These are phyloP conservation scores for Pemphigus obesinymphae DNA, from an alignment of 1,140 invertebrate genomes.

Conservation along the genomic window DNA sequence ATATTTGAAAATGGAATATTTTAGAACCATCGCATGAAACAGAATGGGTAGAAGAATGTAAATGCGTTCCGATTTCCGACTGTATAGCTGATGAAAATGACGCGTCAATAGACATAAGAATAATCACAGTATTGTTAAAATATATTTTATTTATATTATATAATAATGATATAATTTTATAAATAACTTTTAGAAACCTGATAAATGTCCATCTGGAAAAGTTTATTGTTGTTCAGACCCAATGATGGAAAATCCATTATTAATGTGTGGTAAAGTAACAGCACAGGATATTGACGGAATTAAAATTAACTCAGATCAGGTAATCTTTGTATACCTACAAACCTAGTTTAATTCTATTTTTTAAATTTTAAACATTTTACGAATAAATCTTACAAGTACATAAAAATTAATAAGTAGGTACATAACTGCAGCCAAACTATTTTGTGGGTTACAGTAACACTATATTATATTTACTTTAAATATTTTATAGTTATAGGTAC, in stretches of 20 bases:
- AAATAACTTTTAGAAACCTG: constrained; percentile 8
- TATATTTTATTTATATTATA: neutral
- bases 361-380: too few relatives aligned
- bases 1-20: neutral
- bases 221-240: constrained; percentile 9
- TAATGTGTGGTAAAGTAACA: neutral
- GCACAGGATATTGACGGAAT: constrained; percentile 3
- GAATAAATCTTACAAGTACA: too few relatives aligned
- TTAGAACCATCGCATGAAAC: neutral
- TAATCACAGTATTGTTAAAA: neutral
- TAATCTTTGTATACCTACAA: too few relatives aligned
- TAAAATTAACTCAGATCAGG: neutral
- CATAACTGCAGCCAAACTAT: too few relatives aligned
- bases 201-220: constrained; percentile 25
- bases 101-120: constrained; percentile 16
- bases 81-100: neutral
- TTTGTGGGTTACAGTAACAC: too few relatives aligned
- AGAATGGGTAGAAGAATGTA: constrained; percentile 32
- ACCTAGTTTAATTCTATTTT: too few relatives aligned
- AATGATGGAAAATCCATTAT: neutral
- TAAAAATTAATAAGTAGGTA: too few relatives aligned
- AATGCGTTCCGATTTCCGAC: neutral
- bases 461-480: too few relatives aligned
- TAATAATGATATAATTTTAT: neutral
- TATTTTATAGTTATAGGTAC: too few relatives aligned